Evolutionary conservation across 2,888 invertebrate species (phyloP).

Genomic region (Xestia sexstrigata): DNA sequence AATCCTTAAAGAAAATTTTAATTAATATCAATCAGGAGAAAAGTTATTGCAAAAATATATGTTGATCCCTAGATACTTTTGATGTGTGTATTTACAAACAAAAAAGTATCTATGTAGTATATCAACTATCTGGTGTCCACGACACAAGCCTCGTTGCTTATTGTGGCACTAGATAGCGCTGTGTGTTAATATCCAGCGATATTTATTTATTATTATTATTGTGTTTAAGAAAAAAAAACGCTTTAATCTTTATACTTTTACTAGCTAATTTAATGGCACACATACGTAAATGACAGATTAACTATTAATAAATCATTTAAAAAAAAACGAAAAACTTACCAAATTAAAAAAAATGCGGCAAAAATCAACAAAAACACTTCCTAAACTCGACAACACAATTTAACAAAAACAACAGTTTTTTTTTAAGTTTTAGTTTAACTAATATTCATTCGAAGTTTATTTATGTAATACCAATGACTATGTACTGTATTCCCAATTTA

Average conservation of each 20-base stretch:
- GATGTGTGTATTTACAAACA: too few relatives aligned
- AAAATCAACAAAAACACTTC: not conserved
- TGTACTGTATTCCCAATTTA: not conserved
- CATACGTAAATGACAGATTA: not conserved
- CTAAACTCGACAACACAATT: conserved; percentile 2
- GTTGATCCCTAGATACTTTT: too few relatives aligned
- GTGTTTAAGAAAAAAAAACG: not conserved
- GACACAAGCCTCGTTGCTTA: too few relatives aligned
- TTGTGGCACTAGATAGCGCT: too few relatives aligned
- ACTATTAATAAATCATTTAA: not conserved
- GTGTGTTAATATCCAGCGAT: too few relatives aligned
- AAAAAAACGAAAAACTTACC: not conserved
- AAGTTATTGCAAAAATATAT: too few relatives aligned
- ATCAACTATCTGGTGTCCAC: too few relatives aligned
- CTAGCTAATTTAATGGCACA: not conserved
- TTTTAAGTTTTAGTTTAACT: too few relatives aligned
- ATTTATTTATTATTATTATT: too few relatives aligned
- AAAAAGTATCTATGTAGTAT: too few relatives aligned
- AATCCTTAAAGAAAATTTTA: too few relatives aligned
- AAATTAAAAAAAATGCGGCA: not conserved
- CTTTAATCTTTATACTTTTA: not conserved
- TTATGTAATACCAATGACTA: not conserved
- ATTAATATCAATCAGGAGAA: too few relatives aligned
- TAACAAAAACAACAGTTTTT: not conserved
- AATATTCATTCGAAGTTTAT: not conserved